Base-by-base conservation (phyloP, 2,888 invertebrate genomes). In the Caenorhabditis imperialis region DNA sequence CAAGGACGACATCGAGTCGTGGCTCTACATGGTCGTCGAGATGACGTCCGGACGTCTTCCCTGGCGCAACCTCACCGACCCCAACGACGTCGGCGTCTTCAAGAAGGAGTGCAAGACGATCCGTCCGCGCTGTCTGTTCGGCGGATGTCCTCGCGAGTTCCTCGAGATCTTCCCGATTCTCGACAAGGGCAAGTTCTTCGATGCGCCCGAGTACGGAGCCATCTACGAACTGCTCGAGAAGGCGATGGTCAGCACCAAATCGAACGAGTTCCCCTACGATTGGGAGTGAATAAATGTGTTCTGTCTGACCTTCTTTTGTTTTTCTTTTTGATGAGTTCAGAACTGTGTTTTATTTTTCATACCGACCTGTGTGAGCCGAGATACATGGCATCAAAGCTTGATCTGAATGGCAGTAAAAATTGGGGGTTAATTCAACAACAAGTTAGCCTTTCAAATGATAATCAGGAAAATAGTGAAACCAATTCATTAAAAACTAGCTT, bases 1-100 rank as follows among this genome's bases (percentile, higher is more conserved):
- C n/a, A 75, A 81, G 51, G 84, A 84, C 60, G 85, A 85, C 51
- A 77, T 83, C 44, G 85, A 85, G 61, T 75, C 78, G 20, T 85
- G 84, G 85, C 60, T 81, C 38, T 85, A 85, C 70, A 82, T 82
- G 84, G 75, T 79, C 16, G 78, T 84, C 47, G 82, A 81, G 48
- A 44, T 78, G 58, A 78, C 79, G 16, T 70, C 57, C 20, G 82
- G 82, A 40, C 62, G 67, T 53, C 75, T 82, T 8, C 82, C 82
- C 20, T 81, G 82, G 82, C 63, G 81, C 18, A 82, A 82, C 48
- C 53, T 82, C 16, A 73, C 79, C 6, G 81, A 83, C 7, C 30
- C 63, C 10, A 70, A 77, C 30, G 82, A 84, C 38, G 82, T 84
- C 25, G 84, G 84, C 27, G 44, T 65, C 54, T 81, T 77, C 75